Evolutionary conservation across 2,113 vertebrate species (phyloP).

Genomic region (Alligator sinensis): DNA sequence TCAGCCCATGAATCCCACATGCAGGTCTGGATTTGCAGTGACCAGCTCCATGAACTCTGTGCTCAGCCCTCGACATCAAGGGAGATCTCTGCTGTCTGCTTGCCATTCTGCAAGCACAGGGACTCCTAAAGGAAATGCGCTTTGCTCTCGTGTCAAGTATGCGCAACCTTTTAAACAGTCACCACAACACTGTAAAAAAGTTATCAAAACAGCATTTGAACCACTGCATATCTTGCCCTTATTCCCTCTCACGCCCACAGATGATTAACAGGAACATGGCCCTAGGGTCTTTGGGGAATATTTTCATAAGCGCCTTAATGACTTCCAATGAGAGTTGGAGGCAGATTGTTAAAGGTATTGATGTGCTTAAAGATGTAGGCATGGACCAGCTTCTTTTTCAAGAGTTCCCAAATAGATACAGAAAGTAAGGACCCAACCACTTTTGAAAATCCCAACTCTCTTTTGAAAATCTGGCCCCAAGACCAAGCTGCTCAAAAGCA

Average conservation of each 20-base stretch:
- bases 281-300: background rate
- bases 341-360: background rate
- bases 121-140: slow-evolving; percentile 13
- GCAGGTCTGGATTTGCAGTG: background rate
- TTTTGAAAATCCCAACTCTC: background rate
- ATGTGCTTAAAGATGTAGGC: background rate
- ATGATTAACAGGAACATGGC: background rate
- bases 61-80: background rate
- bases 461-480: background rate
- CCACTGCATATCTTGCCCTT: slow-evolving; percentile 1
- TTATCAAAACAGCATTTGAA: background rate
- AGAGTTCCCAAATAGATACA: background rate
- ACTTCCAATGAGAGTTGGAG: background rate
- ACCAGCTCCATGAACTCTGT: background rate
- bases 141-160: slow-evolving; percentile 4
- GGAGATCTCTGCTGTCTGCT: background rate
- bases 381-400: background rate
- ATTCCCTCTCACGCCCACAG: background rate
- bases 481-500: background rate
- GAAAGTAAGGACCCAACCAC: background rate
- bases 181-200: slow-evolving; percentile 38
- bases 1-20: slow-evolving; percentile 38
- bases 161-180: slow-evolving; percentile 39
- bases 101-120: slow-evolving; percentile 19
- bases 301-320: background rate